Evolutionary conservation across 2,797 vertebrate genomes (phyloP), one percentile per base, ranked within the genome.

Genomic region (Anniella stebbinsi): DNA sequence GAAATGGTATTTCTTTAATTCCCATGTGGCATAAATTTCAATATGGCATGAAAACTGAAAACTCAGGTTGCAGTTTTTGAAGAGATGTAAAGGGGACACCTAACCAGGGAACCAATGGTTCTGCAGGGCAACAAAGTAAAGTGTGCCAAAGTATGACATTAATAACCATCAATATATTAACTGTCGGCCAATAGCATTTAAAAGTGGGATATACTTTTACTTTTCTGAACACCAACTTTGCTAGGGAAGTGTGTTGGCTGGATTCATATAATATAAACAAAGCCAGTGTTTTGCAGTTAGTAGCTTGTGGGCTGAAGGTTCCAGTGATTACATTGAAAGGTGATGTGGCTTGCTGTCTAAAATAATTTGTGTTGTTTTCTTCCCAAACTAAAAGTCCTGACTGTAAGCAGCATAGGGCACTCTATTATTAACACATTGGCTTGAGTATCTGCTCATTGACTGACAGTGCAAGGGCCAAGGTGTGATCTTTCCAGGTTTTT

Each of bases 251-350:
- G 7, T 76, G 13, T 48, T 91, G 69, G 84, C 92, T 94, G 91
- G 54, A 84, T 96, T 89, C 90, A 85, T 93, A 88, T 93, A 94
- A 89, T 0, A 33, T 80, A 94, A 94, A 67, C 92, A 95, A 90
- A 15, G 73, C 94, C 94, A 92, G 72, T 87, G 89, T 84, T 36
- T 63, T 94, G 63, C 41, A 77, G 90, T 73, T 90, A 84, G n/a
- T 89, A 89, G 84, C 83, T 67, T 92, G 87, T 94, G 93, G 83
- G 86, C 48, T 66, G 78, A 93, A 95, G 80, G 72, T 91, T 89
- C 2, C 83, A 86, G 2, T 87, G 87, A 86, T 91, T 87, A 87
- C 48, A 38, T 9, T 91, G 84, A 78, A 69, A 77, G 30, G 51
- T 88, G 57, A 91, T 83, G 12, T 67, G 63, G 66, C 76, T 80